These are phyloP conservation scores for Euzetes globulus DNA, from an alignment of 2,888 invertebrate genomes.

Conservation along the genomic window DNA sequence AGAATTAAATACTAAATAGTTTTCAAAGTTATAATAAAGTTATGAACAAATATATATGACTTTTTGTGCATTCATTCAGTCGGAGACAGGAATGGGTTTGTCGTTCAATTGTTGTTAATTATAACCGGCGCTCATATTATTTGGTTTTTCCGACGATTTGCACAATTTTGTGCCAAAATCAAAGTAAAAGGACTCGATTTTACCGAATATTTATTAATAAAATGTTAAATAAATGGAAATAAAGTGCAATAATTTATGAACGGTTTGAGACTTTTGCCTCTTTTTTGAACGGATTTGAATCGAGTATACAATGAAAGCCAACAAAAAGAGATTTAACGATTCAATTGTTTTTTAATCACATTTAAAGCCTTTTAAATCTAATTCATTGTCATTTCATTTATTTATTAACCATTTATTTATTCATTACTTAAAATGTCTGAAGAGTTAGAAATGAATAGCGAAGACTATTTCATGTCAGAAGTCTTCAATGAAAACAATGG, in stretches of 20 bases:
- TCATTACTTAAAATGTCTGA: not conserved
- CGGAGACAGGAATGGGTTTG: too few species aligned
- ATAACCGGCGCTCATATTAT: too few species aligned
- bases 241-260: conserved; percentile 23
- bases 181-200: too few species aligned
- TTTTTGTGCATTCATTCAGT: too few species aligned
- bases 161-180: too few species aligned
- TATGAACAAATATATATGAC: not conserved
- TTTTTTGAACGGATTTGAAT: not conserved
- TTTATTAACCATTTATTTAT: not conserved
- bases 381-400: not conserved
- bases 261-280: not conserved
- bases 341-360: not conserved
- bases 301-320: not conserved
- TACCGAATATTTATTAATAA: too few species aligned
- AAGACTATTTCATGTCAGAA: conserved; percentile 26
- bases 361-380: not conserved
- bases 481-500: not conserved
- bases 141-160: too few species aligned
- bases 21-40: too few species aligned
- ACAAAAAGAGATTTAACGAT: not conserved
- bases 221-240: not conserved
- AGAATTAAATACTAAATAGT: too few species aligned
- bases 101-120: too few species aligned
- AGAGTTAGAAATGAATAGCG: not conserved